phyloP scores from a whole-genome alignment of 2,113 vertebrate species.

The Paradoxurus hermaphroditus region DNA sequence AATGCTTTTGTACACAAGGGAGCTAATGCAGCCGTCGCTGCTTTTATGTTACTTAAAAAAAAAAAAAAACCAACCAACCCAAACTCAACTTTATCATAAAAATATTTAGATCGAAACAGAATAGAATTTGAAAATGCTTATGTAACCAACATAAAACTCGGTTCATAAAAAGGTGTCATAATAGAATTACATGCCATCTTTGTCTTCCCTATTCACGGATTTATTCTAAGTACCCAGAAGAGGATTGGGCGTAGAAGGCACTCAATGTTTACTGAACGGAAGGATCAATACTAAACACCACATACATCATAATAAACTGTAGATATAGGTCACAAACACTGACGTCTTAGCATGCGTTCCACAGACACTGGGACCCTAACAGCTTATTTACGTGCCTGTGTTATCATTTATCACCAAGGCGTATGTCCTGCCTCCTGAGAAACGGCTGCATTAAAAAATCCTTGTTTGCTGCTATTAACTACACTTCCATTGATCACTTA shows the following conservation, averaged over 20 bases:
- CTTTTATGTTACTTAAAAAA: not conserved
- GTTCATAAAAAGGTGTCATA: not conserved
- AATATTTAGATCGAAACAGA: not conserved
- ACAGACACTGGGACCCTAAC: not conserved
- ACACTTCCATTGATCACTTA: not conserved
- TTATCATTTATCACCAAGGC: not conserved
- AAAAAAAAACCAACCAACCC: not conserved
- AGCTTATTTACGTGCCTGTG: not conserved
- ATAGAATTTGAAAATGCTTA: not conserved
- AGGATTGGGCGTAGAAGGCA: not conserved
- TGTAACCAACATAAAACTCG: not conserved
- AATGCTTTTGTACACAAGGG: not conserved
- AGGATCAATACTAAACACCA: not conserved
- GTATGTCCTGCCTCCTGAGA: not conserved
- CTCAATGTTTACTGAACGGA: not conserved
- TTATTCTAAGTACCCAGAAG: not conserved
- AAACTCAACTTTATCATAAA: not conserved
- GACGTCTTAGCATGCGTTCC: not conserved
- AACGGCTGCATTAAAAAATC: not conserved
- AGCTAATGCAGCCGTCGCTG: not conserved
- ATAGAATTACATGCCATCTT: not conserved
- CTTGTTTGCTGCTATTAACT: not conserved
- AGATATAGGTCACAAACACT: not conserved
- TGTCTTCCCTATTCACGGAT: not conserved
- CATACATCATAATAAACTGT: not conserved